phyloP scores from a whole-genome alignment of 2,888 invertebrate species.

The Drosophila meridiana region DNA sequence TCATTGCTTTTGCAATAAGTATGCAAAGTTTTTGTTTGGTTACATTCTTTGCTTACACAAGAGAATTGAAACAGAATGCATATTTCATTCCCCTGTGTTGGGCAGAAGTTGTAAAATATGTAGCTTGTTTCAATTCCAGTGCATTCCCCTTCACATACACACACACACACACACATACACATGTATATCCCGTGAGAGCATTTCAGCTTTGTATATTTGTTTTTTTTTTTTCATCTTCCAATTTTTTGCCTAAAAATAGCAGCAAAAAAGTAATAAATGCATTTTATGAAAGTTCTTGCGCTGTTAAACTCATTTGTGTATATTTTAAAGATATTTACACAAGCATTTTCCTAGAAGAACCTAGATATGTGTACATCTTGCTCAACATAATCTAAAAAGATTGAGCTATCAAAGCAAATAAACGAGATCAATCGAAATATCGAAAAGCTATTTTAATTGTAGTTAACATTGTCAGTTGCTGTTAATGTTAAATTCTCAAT shows the following conservation, averaged over 20 bases:
- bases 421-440: not conserved
- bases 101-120: slow-evolving; percentile 1
- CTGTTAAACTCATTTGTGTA: slow-evolving; percentile 8
- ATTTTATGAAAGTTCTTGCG: slow-evolving; percentile 12
- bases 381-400: not conserved
- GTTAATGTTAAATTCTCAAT: not conserved
- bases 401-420: not conserved
- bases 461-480: not conserved
- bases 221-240: not conserved
- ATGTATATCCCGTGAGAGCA: slow-evolving; percentile 1
- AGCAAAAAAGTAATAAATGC: slow-evolving; percentile 4
- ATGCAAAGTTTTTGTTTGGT: slow-evolving; percentile 15
- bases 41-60: slow-evolving; percentile 5
- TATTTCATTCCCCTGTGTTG: slow-evolving; percentile 5
- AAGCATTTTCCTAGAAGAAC: not conserved
- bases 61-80: slow-evolving; percentile 5
- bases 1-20: slow-evolving; percentile 17
- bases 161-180: not conserved
- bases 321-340: not conserved
- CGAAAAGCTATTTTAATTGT: not conserved
- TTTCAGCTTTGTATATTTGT: not conserved
- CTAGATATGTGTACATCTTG: no score
- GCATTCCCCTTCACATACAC: not conserved
- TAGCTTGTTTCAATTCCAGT: slow-evolving; percentile 8
- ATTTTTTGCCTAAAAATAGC: slow-evolving; percentile 10